phyloP scores from a whole-genome alignment of 2,797 vertebrate species.

The Eulemur mongoz region DNA sequence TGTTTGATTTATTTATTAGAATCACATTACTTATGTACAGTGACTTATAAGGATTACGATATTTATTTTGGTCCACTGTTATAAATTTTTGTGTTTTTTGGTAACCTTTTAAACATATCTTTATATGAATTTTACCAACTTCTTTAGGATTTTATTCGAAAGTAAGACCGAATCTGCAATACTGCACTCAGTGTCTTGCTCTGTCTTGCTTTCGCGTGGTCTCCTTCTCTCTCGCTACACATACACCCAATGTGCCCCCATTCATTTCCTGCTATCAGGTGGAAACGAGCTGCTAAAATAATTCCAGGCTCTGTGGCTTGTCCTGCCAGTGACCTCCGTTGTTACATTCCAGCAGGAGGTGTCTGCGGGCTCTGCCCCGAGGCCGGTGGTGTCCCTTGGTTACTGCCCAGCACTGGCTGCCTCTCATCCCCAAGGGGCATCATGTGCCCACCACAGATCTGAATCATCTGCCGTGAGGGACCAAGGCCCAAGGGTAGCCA shows the following conservation, averaged over 20 bases:
- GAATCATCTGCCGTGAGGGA: background rate
- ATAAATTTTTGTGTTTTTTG: background rate
- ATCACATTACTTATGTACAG: background rate
- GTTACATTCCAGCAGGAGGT: slow-evolving; percentile 46
- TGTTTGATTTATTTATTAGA: background rate
- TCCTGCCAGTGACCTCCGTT: background rate
- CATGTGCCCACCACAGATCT: background rate
- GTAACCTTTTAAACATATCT: background rate
- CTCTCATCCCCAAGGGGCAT: background rate
- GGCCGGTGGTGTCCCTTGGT: background rate
- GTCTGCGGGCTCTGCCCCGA: background rate
- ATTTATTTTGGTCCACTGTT: background rate
- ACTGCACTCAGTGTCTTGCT: background rate
- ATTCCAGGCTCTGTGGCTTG: slow-evolving; percentile 13
- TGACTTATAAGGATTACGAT: background rate
- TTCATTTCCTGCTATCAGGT: background rate
- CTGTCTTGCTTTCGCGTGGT: background rate
- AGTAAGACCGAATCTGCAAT: background rate
- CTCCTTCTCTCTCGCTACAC: background rate
- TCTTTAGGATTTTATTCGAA: background rate
- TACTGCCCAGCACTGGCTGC: slow-evolving; percentile 40
- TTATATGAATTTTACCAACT: background rate
- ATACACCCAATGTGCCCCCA: background rate
- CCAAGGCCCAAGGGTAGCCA: background rate
- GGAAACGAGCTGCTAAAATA: background rate